Conservation (phyloP, 1,140 invertebrate species). For the Drosophila tani region DNA sequence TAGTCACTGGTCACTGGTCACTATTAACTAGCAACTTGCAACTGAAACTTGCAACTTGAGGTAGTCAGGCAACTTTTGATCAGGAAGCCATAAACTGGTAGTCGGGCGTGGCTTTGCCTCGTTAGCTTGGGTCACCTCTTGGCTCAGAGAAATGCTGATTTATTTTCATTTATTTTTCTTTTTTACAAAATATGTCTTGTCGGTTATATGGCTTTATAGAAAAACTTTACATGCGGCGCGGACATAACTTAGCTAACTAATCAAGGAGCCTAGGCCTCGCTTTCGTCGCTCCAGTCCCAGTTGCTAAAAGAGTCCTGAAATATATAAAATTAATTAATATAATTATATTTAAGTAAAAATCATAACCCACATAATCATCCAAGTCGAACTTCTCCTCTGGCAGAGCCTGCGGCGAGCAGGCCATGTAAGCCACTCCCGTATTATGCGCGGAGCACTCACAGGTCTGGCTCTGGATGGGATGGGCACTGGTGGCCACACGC, state of each 20-base stretch:
- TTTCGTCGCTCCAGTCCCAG: constrained; percentile 77
- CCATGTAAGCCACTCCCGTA: constrained; percentile 88
- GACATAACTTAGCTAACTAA: constrained; percentile 55
- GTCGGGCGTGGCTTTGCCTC: constrained; percentile 42
- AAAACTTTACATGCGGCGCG: constrained; percentile 56
- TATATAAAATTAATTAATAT: neutral
- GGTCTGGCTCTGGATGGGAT: constrained; percentile 88
- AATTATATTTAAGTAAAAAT: too few species aligned
- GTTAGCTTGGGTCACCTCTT: constrained; percentile 18
- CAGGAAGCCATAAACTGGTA: constrained; percentile 59
- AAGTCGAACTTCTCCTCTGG: constrained; percentile 64
- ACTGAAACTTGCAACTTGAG: neutral
- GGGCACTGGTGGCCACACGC: constrained; percentile 88
- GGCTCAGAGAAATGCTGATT: constrained; percentile 36
- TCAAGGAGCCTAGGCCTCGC: constrained; percentile 35
- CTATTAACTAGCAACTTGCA: constrained; percentile 14
- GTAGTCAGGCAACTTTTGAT: constrained; percentile 24
- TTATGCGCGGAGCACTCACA: constrained; percentile 91
- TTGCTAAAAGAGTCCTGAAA: constrained; percentile 68
- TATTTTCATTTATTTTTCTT: constrained; percentile 37
- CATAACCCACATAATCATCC: constrained; percentile 76
- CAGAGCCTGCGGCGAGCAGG: constrained; percentile 61
- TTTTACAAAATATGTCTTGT: constrained; percentile 64
- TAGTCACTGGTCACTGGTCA: constrained; percentile 47
- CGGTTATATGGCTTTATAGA: constrained; percentile 31